phyloP scores from a whole-genome alignment of 2,888 invertebrate genomes.

The Apantesis nais region DNA sequence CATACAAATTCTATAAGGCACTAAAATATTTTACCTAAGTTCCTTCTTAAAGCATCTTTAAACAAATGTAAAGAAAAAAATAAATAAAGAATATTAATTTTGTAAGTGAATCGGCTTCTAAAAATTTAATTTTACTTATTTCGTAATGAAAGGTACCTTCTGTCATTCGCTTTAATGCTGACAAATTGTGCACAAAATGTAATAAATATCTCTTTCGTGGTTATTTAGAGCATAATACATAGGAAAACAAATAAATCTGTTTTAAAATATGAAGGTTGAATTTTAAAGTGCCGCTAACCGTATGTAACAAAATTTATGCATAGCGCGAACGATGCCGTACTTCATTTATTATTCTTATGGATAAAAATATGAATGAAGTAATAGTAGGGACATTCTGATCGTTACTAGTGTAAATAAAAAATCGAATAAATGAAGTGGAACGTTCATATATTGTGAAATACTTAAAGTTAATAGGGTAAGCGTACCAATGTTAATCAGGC shows the following conservation, averaged over 20 bases:
- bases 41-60: no score
- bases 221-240: background rate
- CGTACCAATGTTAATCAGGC: background rate
- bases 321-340: background rate
- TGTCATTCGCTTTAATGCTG: background rate
- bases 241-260: background rate
- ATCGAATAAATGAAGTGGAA: constrained; percentile 24
- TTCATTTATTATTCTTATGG: constrained; percentile 24
- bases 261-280: background rate
- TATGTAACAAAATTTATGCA: constrained; percentile 1
- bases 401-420: constrained; percentile 35
- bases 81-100: no score
- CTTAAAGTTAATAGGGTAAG: constrained; percentile 17
- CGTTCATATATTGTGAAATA: constrained; percentile 34
- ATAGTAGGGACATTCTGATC: constrained; percentile 32
- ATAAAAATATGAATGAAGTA: constrained; percentile 23
- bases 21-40: no score
- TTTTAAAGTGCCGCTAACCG: background rate
- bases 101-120: no score
- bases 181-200: background rate
- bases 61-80: no score
- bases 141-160: background rate
- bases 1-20: no score
- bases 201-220: background rate
- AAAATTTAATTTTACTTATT: no score